Evolutionary conservation across 2,888 invertebrate genomes (phyloP), one percentile per base, ranked within the genome.

Genomic region (Alsophila aescularia): DNA sequence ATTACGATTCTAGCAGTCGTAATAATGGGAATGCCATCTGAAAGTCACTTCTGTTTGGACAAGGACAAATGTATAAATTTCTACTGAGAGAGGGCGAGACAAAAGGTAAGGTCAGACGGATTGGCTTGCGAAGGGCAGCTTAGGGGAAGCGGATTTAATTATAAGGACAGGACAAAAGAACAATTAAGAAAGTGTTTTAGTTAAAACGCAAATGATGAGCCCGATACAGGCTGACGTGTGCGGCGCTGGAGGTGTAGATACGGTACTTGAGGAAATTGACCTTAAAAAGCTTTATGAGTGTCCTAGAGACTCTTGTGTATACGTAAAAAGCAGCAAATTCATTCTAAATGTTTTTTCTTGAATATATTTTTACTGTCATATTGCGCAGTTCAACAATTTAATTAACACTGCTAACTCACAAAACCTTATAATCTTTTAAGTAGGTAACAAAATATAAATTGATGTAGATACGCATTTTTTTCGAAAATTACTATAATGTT

Each of bases 1-100:
- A 70, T 69, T 69, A 70, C 69, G 74, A 70, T 75, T 73, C 70
- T 67, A 70, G 62, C 69, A 66, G 66, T 64, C 65, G 21, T 39
- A 54, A 69, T 67, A 72, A 73, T 67, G 69, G 67, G 67, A 72
- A 75, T 77, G 64, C 75, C 73, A 64, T 67, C 72, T 66, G 68
- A 72, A 68, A 73, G 70, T 76, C 63, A 53, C 53, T 65, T 50
- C 53, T 56, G 43, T 59, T 59, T 36, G 39, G 60, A 76, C 53
- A 41, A 61, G 52, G 73, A 74, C 45, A 36, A 42, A 8, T 12
- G 16, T 55, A 66, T 60, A 31, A n/a, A 29, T 36, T 12, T 39
- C n/a, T 3, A 24, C 9, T 8, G 37, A 13, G 64, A 42, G 51
- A 13, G 59, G 69, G 45, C 24, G 61, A 51, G 68, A 67, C 29